These are phyloP conservation scores for Erinaceus europaeus DNA, from an alignment of 2,113 vertebrate genomes.

Conservation along the genomic window DNA sequence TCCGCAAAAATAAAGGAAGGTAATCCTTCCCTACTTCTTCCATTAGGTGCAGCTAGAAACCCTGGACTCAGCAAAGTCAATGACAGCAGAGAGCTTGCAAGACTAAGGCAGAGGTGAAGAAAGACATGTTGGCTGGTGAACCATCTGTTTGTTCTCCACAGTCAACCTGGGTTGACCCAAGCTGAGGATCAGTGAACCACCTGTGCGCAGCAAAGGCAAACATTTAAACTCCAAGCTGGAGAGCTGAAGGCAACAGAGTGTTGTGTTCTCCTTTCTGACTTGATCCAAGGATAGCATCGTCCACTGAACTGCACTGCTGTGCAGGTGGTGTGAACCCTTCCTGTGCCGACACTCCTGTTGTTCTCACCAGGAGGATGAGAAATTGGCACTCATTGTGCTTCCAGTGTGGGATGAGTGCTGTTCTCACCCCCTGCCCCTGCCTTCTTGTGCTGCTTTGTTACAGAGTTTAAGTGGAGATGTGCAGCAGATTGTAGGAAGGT, in stretches of 20 bases:
- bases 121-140: neutral
- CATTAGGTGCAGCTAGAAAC: neutral
- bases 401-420: no score
- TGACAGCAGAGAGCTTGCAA: neutral
- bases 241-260: accelerated
- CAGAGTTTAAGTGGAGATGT: no score
- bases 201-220: neutral
- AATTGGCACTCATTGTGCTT: no score
- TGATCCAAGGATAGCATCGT: neutral
- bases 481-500: no score
- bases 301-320: neutral
- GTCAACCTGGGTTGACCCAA: neutral
- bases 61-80: neutral
- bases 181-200: neutral
- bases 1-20: neutral
- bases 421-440: no score
- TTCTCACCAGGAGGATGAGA: no score
- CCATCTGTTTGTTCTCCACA: neutral
- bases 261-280: no score
- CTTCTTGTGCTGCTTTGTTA: no score
- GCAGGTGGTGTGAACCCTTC: accelerated
- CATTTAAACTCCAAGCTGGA: neutral
- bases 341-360: no score
- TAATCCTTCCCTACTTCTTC: neutral
- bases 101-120: neutral